Conservation (phyloP, 1,140 invertebrate species). For the Coenobita brevimanus region DNA sequence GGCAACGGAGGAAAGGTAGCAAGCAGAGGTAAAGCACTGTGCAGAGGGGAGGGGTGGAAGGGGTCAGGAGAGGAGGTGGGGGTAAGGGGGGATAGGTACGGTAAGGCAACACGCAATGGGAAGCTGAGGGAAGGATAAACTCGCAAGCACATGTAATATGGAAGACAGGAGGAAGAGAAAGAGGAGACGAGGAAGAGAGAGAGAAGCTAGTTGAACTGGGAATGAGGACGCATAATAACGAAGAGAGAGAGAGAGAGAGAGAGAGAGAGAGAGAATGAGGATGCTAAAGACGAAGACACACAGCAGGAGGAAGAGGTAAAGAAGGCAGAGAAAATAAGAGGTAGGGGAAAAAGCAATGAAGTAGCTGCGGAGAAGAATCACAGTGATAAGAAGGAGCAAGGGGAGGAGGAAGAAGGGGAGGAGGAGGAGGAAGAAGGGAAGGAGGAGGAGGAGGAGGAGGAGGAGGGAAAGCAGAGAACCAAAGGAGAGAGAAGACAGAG, state of each 20-base stretch:
- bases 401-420: neutral
- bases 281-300: too few species aligned
- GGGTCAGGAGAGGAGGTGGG: too few species aligned
- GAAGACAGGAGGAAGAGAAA: neutral
- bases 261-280: too few species aligned
- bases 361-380: too few species aligned
- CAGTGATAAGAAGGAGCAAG: too few species aligned
- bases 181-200: neutral
- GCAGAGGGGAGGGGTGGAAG: too few species aligned
- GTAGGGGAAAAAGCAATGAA: too few species aligned
- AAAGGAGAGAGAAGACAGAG: neutral
- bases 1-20: neutral
- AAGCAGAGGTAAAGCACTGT: too few species aligned
- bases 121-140: neutral
- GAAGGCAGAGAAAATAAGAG: too few species aligned
- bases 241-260: too few species aligned
- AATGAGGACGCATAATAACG: neutral
- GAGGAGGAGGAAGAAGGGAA: neutral
- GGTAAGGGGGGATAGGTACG: neutral
- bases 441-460: neutral
- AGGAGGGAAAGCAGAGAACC: neutral
- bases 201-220: neutral
- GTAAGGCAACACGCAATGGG: neutral
- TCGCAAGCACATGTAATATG: neutral
- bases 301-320: too few species aligned